phyloP scores from a whole-genome alignment of 2,888 invertebrate genomes.

The Eupithecia abbreviata region DNA sequence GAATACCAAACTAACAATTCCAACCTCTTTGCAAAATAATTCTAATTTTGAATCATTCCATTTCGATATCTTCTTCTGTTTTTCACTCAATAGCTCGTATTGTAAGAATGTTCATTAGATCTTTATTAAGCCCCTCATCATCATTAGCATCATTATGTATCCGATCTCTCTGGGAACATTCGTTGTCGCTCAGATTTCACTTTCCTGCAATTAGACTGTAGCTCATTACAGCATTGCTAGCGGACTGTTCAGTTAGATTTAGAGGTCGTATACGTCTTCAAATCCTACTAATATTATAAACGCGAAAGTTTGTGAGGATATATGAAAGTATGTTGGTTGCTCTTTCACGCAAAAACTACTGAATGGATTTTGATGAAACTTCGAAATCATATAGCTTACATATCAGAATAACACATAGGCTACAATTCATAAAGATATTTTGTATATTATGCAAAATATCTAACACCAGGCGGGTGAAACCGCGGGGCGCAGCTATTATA shows the following conservation, averaged over 20 bases:
- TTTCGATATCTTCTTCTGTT: not conserved
- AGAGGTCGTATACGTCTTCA: not conserved
- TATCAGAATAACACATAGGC: no score
- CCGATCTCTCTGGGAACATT: slow-evolving; percentile 55
- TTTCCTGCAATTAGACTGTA: slow-evolving; percentile 61
- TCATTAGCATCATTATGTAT: slow-evolving; percentile 33
- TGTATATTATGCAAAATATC: no score
- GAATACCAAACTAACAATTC: not conserved
- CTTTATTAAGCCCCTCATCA: slow-evolving; percentile 15
- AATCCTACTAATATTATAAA: no score
- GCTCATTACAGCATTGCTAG: slow-evolving; percentile 50
- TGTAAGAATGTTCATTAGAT: slow-evolving; percentile 16
- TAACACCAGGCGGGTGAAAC: no score
- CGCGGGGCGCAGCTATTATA: no score
- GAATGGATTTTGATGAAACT: no score
- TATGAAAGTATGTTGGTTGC: no score
- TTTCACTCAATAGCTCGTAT: not conserved
- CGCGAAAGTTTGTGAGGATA: no score
- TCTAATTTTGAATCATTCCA: not conserved
- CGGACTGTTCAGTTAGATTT: not conserved
- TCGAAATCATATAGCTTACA: no score
- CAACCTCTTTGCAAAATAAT: not conserved
- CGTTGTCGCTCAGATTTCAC: slow-evolving; percentile 58
- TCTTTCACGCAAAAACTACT: no score
- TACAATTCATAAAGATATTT: no score